A percentile compares a stretch with the other conserved stretches of the same genome.
phyloP scores from a whole-genome alignment of 2,797 vertebrate genomes.

The Steatocranus sp. region DNA sequence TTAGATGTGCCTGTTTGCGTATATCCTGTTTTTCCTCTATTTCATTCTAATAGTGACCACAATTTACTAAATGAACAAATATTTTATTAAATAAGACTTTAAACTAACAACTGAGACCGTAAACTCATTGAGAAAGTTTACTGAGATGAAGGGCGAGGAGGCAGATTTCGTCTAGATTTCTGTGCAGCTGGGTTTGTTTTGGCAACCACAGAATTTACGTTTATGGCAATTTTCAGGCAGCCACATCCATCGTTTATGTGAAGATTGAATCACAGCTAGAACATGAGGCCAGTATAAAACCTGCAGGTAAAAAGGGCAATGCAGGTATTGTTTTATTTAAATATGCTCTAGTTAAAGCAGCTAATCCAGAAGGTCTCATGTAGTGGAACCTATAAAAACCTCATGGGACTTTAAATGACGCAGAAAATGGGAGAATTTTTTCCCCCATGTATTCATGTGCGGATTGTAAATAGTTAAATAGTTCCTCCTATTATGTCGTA shows the following conservation, averaged over 20 bases:
- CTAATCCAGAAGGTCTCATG: not conserved
- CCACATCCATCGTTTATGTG: not conserved
- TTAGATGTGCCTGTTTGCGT: not conserved
- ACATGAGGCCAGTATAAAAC: not conserved
- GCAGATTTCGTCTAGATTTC: not conserved
- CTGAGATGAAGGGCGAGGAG: not conserved
- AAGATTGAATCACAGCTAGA: not conserved
- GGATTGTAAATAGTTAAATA: not conserved
- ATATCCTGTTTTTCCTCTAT: not conserved
- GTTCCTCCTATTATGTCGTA: not conserved
- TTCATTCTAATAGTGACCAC: not conserved
- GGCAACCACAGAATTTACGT: not conserved
- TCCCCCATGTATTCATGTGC: not conserved
- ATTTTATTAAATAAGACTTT: not conserved
- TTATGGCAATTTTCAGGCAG: not conserved
- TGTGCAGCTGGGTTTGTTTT: not conserved
- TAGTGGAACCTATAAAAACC: not conserved
- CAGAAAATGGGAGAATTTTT: not conserved
- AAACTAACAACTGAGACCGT: not conserved
- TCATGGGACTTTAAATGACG: accelerated
- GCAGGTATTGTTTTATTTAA: not conserved
- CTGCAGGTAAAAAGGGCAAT: not conserved
- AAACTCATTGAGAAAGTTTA: not conserved
- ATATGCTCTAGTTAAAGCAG: not conserved
- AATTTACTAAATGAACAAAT: not conserved